Base-by-base conservation (phyloP, 2,888 invertebrate species). In the Papilio protenor region DNA sequence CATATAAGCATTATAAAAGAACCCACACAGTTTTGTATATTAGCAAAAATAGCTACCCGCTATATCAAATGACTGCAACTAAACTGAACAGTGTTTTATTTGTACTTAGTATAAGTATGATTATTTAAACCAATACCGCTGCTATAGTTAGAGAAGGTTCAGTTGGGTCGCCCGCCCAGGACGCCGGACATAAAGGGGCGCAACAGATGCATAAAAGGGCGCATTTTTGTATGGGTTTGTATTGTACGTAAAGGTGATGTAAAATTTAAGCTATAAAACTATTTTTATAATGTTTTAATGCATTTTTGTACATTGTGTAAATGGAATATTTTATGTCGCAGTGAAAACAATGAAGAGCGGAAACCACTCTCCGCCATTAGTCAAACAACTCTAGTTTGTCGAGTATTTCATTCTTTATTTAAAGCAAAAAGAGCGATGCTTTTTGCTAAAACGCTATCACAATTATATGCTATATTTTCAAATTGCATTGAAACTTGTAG, bases 321-420 rank as follows among this genome's bases (percentile, higher is more conserved):
- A 64, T 73, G 66, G 73, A 77, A 73, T n/a, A 18, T 73, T 77
- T 77, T 64, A 55, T 45, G 23, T 11, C 45, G 23, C 55, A 23
- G 33, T 45, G 10, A 64, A 55, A 76, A 55, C 52, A 73, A 73
- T 77, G 55, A 45, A 55, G 59, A 55, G 72, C 23, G 55, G 52
- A 64, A 55, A 72, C 73, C 73, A 64, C 73, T 77, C 66, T 18
- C 40, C 40, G 64, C 73, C 77, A 57, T 73, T 73, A 66, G 57
- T 33, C 57, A 33, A 49, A 21, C 40, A n/a, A 33, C 59, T 47
- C 64, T 21, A 12, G 23, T 59, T 61, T 14, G 27, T 59, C 18
- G 18, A 40, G 16, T 61, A 23, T 64, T 77, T 73, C 52, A 27
- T 61, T 73, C 59, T 76, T 45, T 75, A 55, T 45, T 10, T 14